Evolutionary conservation across 2,113 vertebrate species (phyloP), one percentile per base, ranked within the genome.

Genomic region (Lethenteron reissneri): DNA sequence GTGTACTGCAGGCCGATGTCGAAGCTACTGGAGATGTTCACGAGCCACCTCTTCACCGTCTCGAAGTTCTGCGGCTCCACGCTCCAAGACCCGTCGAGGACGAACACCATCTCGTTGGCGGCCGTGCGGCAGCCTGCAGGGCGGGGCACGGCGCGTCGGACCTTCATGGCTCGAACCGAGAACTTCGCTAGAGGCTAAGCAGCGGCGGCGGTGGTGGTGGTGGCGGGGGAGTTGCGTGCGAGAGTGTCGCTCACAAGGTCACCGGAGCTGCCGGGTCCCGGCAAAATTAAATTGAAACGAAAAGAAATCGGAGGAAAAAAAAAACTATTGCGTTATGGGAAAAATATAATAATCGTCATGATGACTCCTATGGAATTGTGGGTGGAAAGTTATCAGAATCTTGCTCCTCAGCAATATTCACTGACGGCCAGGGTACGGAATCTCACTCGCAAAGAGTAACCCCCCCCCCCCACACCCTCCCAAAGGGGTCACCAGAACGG

Each of bases 51-150:
- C 71, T 86, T 86, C 71, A 84, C 83, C 1, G 74, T 84, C 15
- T 86, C 82, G 62, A 86, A 86, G 76, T 85, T 82, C 1, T 58
- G 10, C 12, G 75, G 57, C 21, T 83, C 82, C 8, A 86, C 83
- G 57, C 85, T 86, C 84, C 83, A 85, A 2, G 85, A 86, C 70
- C 85, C 85, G 72, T 85, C 85, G 2, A 84, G 76, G 25, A 86
- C 80, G 58, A 83, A 85, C 13, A 86, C 84, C 75, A 86, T 77
- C 77, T 86, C 84, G 76, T 86, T 86, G 3, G 81, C 80, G 7
- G 83, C 83, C 21, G 85, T 86, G 75, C 84, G 81, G 78, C 84
- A 86, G 76, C 84, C 84, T 86, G 73, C 14, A 57, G 57, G 71
- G 56, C 59, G 10, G 70, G 3, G 4, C 57, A 57, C 57, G 64